phyloP scores from a whole-genome alignment of 2,113 vertebrate genomes.

The Gymnobelideus leadbeateri region DNA sequence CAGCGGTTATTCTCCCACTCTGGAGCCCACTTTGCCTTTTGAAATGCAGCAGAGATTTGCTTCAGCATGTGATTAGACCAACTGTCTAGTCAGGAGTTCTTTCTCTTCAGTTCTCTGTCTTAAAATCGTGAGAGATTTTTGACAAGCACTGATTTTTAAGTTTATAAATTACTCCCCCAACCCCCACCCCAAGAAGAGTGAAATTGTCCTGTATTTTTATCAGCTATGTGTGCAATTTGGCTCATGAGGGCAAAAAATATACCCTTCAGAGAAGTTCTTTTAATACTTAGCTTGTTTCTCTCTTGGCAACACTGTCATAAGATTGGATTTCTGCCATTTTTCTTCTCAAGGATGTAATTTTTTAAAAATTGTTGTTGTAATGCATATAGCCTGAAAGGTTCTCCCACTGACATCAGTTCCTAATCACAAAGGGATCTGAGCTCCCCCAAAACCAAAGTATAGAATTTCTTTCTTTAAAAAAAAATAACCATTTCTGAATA shows the following conservation, averaged over 20 bases:
- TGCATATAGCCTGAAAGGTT: conserved; percentile 2
- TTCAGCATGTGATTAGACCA: conserved; percentile 15
- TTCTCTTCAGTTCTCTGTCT: conserved; percentile 49
- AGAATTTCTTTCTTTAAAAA: neutral
- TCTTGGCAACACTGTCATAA: neutral
- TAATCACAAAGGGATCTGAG: neutral
- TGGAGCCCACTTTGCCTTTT: conserved; percentile 10
- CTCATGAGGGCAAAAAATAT: neutral
- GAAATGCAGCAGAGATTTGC: conserved; percentile 56
- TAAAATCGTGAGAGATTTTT: conserved; percentile 47
- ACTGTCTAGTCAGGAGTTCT: conserved; percentile 4
- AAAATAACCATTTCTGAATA: conserved; percentile 26
- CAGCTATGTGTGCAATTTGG: conserved; percentile 41
- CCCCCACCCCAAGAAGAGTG: neutral
- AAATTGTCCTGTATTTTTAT: conserved; percentile 36
- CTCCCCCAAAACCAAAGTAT: neutral
- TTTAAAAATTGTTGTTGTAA: conserved; percentile 42
- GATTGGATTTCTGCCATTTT: conserved; percentile 16
- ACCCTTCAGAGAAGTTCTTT: conserved; percentile 19
- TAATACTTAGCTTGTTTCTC: conserved; percentile 57
- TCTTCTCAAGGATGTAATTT: conserved; percentile 47
- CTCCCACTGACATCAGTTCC: conserved; percentile 23
- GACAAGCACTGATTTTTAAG: conserved; percentile 45
- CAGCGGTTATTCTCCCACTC: conserved; percentile 11
- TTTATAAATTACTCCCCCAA: conserved; percentile 28